These are phyloP conservation scores for Pampusana beccarii DNA, from an alignment of 2,113 vertebrate genomes.

Conservation along the genomic window DNA sequence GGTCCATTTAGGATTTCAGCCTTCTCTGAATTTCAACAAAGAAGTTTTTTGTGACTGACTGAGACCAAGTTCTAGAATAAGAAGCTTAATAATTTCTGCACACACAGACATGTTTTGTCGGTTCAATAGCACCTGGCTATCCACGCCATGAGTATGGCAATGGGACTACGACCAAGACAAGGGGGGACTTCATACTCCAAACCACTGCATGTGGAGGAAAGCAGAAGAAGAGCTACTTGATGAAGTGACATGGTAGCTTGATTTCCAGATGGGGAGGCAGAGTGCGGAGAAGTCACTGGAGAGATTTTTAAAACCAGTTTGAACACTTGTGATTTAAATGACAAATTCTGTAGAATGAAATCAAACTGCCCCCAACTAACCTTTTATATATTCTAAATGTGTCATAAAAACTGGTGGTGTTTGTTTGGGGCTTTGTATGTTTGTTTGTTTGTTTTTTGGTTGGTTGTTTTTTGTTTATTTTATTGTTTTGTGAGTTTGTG, in stretches of 20 bases:
- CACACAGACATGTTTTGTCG: not conserved
- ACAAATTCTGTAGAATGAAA: not conserved
- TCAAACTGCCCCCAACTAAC: not conserved
- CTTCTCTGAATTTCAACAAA: not conserved
- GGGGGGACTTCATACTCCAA: not conserved
- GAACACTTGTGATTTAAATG: not conserved
- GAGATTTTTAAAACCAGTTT: not conserved
- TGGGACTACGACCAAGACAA: no score
- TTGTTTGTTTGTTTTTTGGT: no score
- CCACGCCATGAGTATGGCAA: rapidly evolving
- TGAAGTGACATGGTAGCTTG: not conserved
- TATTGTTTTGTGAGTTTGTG: no score
- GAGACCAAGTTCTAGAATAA: not conserved
- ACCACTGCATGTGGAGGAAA: not conserved
- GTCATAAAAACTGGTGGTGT: not conserved
- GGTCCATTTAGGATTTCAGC: not conserved
- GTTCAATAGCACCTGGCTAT: not conserved
- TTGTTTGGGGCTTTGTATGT: no score
- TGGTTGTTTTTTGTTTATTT: no score
- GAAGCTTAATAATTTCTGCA: not conserved
- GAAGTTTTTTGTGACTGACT: not conserved
- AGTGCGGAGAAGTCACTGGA: not conserved
- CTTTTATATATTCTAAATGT: not conserved
- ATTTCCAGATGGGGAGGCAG: not conserved
- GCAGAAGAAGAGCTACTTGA: not conserved